Evolutionary conservation across 2,797 vertebrate genomes (phyloP), one percentile per base, ranked within the genome.

Genomic region (Phataginus tetradactyla): DNA sequence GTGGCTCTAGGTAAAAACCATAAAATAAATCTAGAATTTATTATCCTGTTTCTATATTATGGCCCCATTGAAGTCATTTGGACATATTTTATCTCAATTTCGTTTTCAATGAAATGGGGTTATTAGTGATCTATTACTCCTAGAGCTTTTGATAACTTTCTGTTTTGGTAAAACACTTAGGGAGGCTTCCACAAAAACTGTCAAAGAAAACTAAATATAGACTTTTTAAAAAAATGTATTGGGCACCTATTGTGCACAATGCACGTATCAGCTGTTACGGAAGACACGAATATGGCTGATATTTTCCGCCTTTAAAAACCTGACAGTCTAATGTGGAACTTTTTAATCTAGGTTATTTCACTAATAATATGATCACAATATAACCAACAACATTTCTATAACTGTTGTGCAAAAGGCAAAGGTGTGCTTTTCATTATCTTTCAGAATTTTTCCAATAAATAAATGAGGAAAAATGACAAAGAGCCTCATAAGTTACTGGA

Each of bases 21-120:
- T 49, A 32, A 86, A 89, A 39, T 79, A 89, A 32, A 89, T 95
- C 72, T 93, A 87, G 66, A 96, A 74, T 74, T 75, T 95, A 95
- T 79, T 74, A 72, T 25, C 25, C 94, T 93, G 34, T 87, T 94
- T 80, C 80, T 90, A 37, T 84, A 93, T 84, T 91, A 93, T 68
- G 42, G n/a, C 21, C 25, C 32, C 21, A 71, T 12, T 79, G 64
- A 97, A 96, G 59, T 90, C 69, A 49, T 75, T 95, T 92, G 59
- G n/a, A 66, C 32, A 94, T 63, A 85, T 29, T 88, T 92, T 39
- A 80, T 78, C 72, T 92, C 42, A 87, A 83, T 85, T 96, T 95
- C 61, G 37, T 85, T 37, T 57, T 95, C 55, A 51, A 32, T 87
- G 57, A 89, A 94, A 86, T 59, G 49, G 25, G 27, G 4, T 90